Percentiles rank a stretch among this genome's conserved stretches.
These are phyloP conservation scores for Bubalus kerabau DNA, from an alignment of 2,113 vertebrate genomes.

Conservation along the genomic window DNA sequence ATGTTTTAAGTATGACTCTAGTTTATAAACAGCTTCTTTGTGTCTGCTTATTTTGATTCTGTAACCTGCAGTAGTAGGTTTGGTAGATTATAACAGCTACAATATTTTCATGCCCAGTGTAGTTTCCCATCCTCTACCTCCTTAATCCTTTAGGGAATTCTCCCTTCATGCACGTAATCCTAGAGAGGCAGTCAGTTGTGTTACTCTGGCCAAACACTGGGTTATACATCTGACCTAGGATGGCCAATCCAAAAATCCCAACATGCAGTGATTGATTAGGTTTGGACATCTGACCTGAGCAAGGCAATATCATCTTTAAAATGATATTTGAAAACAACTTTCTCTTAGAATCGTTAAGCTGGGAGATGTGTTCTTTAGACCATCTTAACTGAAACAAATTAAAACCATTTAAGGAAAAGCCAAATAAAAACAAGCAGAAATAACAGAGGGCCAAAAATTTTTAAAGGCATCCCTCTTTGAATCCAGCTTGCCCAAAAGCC, in stretches of 20 bases:
- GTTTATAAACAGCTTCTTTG: neutral
- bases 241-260: neutral
- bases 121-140: neutral
- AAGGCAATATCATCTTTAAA: neutral
- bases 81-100: neutral
- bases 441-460: neutral
- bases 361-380: neutral
- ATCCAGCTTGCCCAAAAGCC: neutral
- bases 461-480: neutral
- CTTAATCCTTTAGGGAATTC: neutral
- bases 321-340: neutral
- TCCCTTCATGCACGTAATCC: neutral
- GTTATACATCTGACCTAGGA: neutral
- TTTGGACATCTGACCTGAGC: neutral
- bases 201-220: neutral
- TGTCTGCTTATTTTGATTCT: neutral
- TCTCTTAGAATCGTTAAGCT: neutral
- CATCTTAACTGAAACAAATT: neutral
- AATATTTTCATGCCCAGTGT: neutral
- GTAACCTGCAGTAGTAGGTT: neutral
- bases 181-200: neutral
- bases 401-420: neutral
- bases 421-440: slow-evolving; percentile 10
- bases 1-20: neutral
- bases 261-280: neutral